A percentile compares a stretch with the other conserved stretches of the same genome.
phyloP scores from a whole-genome alignment of 2,888 invertebrate genomes.

The Eristalinus sepulchralis region DNA sequence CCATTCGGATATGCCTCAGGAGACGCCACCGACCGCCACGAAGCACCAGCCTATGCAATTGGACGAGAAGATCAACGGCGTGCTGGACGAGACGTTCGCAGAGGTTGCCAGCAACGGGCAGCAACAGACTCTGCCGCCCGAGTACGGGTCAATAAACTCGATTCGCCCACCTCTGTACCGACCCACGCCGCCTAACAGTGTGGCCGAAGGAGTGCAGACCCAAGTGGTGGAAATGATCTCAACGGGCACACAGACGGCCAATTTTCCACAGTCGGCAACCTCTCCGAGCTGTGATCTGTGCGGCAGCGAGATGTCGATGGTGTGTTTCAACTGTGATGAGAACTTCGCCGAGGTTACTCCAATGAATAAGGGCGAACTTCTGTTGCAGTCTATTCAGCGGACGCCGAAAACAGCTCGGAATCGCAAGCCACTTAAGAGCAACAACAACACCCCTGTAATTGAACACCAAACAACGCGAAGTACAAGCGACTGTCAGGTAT shows the following conservation, averaged over 20 bases:
- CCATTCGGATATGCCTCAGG: conserved; percentile 30
- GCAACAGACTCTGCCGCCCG: conserved; percentile 64
- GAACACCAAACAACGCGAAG: conserved; percentile 59
- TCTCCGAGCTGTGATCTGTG: conserved; percentile 75
- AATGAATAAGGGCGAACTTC: conserved; percentile 82
- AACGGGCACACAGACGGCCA: conserved; percentile 80
- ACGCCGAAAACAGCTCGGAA: conserved; percentile 80
- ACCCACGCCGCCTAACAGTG: conserved; percentile 62
- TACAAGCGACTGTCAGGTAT: conserved; percentile 78
- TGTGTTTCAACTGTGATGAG: conserved; percentile 78
- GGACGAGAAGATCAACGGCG: conserved; percentile 50
- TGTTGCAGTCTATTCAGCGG: conserved; percentile 83
- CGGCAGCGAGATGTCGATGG: conserved; percentile 79
- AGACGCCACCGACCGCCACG: conserved; percentile 14
- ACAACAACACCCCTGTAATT: conserved; percentile 71
- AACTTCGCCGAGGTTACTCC: conserved; percentile 75
- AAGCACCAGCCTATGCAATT: conserved; percentile 62
- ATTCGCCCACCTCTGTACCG: conserved; percentile 74
- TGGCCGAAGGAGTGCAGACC: conserved; percentile 73
- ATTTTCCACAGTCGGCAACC: conserved; percentile 54
- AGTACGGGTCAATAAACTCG: conserved; percentile 74
- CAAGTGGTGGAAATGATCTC: conserved; percentile 79
- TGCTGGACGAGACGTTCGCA: conserved; percentile 43
- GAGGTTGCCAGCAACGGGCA: conserved; percentile 58
- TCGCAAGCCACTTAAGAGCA: conserved; percentile 77